Base-by-base conservation (phyloP, 2,797 vertebrate species). In the Chloroceryle amazona region DNA sequence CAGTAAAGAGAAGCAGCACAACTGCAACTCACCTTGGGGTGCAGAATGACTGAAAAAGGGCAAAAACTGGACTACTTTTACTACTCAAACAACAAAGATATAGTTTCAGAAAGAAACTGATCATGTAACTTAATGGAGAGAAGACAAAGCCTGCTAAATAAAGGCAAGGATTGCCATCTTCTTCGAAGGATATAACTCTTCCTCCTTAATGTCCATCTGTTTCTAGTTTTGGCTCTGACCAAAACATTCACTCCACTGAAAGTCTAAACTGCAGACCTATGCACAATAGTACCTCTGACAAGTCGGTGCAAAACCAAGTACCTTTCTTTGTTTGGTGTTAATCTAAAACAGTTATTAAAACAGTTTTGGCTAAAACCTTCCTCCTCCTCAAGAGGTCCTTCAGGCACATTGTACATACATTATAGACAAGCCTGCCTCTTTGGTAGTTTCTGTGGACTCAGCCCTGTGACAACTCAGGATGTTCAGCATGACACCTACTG, bases 171-270 rank as follows among this genome's bases (percentile, higher is more conserved):
- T 66, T 11, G 11, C 31, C 31, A 74, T 71, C 35, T 66, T 88
- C 57, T 54, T 81, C 31, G 82, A 72, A 81, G 58, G 26, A 29
- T 28, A 52, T 33, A 71, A 58, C 52, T 83, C 80, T 86, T 90
- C 74, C 51, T 80, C 71, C 39, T 85, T 73, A 76, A 63, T 0
- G 0, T 81, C 55, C 2, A 0, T 61, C 67, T 20, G 63, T 92
- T 94, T 91, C 97, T 93, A 62, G 80, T 85, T 95, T 89, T 96
- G 95, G 67, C 94, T 93, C 96, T 81, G 91, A 97, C 97, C 97
- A 98, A 97, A 98, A 98, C 79, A 96, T 97, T 97, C 81, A 54
- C 55, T 79, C 23, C 51, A 73, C 16, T 52, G 44, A 82, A 37
- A 95, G 82, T 10, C 15, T 1, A 65, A 54, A 66, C 51, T 3